phyloP scores from a whole-genome alignment of 2,113 vertebrate genomes.

The Etheostoma spectabile region DNA sequence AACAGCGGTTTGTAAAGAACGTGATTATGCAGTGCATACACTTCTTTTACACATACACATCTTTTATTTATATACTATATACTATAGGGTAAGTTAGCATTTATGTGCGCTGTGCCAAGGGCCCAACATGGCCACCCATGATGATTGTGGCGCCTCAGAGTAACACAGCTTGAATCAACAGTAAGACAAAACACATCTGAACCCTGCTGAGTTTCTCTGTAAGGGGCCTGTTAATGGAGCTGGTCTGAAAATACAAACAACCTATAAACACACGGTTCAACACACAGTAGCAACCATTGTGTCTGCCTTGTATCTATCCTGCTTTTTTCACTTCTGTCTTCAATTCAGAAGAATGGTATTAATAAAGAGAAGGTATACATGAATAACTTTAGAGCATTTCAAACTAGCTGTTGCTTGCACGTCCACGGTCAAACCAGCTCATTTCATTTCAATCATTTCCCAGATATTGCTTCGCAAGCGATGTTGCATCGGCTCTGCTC shows the following conservation, averaged over 20 bases:
- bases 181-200: constrained; percentile 71
- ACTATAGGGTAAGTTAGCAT: not conserved
- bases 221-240: constrained; percentile 68
- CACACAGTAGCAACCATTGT: constrained; percentile 64
- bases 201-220: constrained; percentile 72
- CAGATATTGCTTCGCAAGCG: too few relatives aligned
- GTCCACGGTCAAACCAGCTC: too few relatives aligned
- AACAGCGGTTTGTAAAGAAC: not conserved
- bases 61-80: not conserved
- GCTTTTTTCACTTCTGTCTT: constrained; percentile 42
- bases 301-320: constrained; percentile 28
- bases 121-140: constrained; percentile 78
- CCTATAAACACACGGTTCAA: constrained; percentile 32
- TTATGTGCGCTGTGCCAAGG: constrained; percentile 44
- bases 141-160: constrained; percentile 64
- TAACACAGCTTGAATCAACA: constrained; percentile 75
- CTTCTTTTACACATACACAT: constrained; percentile 2
- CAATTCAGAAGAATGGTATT: constrained; percentile 32
- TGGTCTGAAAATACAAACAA: constrained; percentile 61
- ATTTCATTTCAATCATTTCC: too few relatives aligned
- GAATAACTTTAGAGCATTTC: too few relatives aligned
- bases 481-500: too few relatives aligned
- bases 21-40: constrained; percentile 14
- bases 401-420: too few relatives aligned
- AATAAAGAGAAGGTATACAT: constrained; percentile 16